Conservation (phyloP, 1,140 invertebrate genomes). For the Pomacea maculata region DNA sequence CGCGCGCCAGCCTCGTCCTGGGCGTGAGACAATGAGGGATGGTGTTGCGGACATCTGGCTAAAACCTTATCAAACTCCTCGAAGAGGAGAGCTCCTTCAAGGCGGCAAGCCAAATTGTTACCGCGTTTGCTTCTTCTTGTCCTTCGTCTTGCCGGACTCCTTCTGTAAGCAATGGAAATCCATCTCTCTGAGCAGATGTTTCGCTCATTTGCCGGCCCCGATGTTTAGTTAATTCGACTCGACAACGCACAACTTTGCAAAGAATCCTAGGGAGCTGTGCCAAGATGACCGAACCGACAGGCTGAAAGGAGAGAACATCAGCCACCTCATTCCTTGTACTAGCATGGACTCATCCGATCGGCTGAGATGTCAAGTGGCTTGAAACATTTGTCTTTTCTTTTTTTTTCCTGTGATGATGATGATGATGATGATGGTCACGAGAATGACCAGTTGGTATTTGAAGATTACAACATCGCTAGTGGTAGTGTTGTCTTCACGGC, state of each 20-base stretch:
- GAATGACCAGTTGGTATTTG: too few relatives aligned
- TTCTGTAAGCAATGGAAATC: background rate
- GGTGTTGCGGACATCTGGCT: constrained; percentile 22
- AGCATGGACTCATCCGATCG: too few relatives aligned
- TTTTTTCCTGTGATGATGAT: too few relatives aligned
- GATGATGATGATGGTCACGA: too few relatives aligned
- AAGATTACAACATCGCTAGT: too few relatives aligned
- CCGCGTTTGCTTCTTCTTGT: background rate
- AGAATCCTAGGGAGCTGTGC: background rate
- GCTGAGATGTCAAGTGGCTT: too few relatives aligned
- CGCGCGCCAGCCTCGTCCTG: constrained; percentile 6
- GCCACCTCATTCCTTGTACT: too few relatives aligned
- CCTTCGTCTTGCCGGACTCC: background rate
- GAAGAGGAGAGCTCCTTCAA: background rate
- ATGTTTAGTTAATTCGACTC: constrained; percentile 13
- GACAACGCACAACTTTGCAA: background rate
- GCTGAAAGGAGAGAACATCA: too few relatives aligned
- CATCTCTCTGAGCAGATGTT: constrained; percentile 11
- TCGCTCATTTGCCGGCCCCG: constrained; percentile 10
- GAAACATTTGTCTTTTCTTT: too few relatives aligned
- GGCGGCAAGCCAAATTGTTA: constrained; percentile 11
- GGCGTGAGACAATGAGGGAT: constrained; percentile 15
- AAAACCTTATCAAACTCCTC: constrained; percentile 11
- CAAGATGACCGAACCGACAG: too few relatives aligned
- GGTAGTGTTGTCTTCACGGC: too few relatives aligned